Conservation (phyloP, 2,113 vertebrate genomes). For the Tyto alba region DNA sequence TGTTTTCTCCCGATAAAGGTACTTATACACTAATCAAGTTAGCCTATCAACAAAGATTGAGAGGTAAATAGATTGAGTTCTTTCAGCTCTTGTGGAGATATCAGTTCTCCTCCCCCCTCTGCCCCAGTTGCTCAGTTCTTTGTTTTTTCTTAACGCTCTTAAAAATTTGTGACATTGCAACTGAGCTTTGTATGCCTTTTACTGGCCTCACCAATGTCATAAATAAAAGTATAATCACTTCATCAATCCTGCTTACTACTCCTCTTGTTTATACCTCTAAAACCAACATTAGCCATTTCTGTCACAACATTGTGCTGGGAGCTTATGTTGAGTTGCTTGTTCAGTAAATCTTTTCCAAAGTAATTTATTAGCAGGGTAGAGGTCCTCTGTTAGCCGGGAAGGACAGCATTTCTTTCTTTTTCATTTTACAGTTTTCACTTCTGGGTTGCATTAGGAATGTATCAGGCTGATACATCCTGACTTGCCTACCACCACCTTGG, state of each 20-base stretch:
- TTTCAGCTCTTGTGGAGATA: background rate
- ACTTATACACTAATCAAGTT: slow-evolving; percentile 53
- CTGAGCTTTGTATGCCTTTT: background rate
- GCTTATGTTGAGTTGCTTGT: background rate
- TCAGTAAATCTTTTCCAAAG: background rate
- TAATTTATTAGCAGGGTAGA: background rate
- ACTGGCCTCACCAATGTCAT: background rate
- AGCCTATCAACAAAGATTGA: slow-evolving; percentile 45
- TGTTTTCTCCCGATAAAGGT: slow-evolving; percentile 48
- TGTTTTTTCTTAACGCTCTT: background rate
- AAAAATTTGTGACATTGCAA: background rate
- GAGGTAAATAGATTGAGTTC: slow-evolving; percentile 22
- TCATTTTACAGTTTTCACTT: background rate
- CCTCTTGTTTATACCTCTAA: slow-evolving; percentile 16
- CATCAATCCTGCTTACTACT: slow-evolving; percentile 28
- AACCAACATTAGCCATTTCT: slow-evolving; percentile 14
- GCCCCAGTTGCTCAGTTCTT: background rate
- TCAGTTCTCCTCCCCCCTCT: fast-evolving
- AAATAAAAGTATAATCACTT: slow-evolving; percentile 39
- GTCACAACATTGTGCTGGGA: background rate
- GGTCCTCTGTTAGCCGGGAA: background rate
- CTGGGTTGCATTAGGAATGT: background rate
- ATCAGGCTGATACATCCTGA: background rate
- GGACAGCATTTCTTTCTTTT: background rate
- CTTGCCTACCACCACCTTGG: background rate